Conservation (phyloP, 2,113 vertebrate species). For the Dicentrarchus labrax region DNA sequence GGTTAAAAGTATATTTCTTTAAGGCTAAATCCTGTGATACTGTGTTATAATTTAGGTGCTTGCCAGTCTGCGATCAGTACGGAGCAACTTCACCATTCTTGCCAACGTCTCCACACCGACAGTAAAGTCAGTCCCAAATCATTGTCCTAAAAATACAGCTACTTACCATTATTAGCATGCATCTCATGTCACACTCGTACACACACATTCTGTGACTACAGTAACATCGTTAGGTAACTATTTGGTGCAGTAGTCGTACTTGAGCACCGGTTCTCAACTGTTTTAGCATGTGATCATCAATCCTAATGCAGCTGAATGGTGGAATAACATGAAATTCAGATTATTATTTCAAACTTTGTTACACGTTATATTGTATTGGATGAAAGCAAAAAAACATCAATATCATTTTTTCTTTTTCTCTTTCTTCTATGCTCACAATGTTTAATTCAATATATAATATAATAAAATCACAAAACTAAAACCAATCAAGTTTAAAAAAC, state of each 20-base stretch:
- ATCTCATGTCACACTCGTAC: background rate
- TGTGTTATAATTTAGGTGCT: constrained; percentile 84
- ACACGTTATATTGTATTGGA: background rate
- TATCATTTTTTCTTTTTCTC: too few species aligned
- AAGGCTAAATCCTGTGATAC: background rate
- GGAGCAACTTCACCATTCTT: constrained; percentile 89
- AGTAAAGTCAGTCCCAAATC: constrained; percentile 80
- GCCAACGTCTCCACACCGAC: constrained; percentile 84
- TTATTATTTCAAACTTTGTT: background rate
- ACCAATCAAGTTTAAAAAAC: background rate
- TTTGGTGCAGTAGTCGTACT: too few species aligned
- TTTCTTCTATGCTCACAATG: background rate
- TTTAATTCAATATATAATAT: background rate
- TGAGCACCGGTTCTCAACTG: background rate
- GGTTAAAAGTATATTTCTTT: background rate
- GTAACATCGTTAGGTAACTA: background rate
- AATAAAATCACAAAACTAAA: background rate
- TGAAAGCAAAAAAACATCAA: background rate
- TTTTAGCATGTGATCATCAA: background rate
- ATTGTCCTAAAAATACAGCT: background rate
- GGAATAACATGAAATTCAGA: background rate
- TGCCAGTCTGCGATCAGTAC: constrained; percentile 90
- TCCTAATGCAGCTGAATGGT: background rate
- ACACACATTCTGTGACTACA: background rate
- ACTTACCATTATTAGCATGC: background rate